Evolutionary conservation across 1,140 invertebrate genomes (phyloP).

Genomic region (Musca vetustissima): DNA sequence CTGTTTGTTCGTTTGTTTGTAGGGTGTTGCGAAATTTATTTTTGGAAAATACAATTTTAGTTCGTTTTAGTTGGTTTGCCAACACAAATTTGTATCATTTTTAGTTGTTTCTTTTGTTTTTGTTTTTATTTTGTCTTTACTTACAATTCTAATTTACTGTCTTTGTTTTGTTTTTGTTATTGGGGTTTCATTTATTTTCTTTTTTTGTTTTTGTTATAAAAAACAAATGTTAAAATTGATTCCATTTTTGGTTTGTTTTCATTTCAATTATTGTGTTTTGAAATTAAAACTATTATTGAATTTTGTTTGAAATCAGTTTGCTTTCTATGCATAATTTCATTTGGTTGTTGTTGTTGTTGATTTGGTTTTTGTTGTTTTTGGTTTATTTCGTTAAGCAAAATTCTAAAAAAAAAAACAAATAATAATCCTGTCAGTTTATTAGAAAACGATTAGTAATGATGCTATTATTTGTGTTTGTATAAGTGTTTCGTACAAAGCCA

Average conservation of each 20-base stretch:
- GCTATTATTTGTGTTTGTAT: too few relatives aligned
- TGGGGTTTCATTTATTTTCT: too few relatives aligned
- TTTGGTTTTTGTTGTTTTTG: not conserved
- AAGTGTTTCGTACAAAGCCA: too few relatives aligned
- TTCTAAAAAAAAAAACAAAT: not conserved
- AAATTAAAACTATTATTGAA: conserved; percentile 18
- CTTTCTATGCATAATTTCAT: not conserved
- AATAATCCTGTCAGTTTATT: not conserved
- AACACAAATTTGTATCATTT: not conserved
- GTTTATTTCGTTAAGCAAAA: conserved; percentile 4
- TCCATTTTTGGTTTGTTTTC: too few relatives aligned
- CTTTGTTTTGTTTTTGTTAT: too few relatives aligned
- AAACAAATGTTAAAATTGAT: too few relatives aligned
- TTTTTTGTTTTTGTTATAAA: too few relatives aligned
- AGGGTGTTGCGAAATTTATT: too few relatives aligned
- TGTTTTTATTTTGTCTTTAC: not conserved
- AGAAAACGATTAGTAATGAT: not conserved
- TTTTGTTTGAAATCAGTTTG: not conserved
- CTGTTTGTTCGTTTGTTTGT: too few relatives aligned
- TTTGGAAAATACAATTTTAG: not conserved
- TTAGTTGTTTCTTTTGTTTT: not conserved
- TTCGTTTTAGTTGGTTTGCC: not conserved
- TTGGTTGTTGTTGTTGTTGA: not conserved
- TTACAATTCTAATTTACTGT: not conserved
- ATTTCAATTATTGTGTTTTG: not conserved